Base-by-base conservation (phyloP, 2,797 vertebrate species). In the Mormyrops boulengeri region DNA sequence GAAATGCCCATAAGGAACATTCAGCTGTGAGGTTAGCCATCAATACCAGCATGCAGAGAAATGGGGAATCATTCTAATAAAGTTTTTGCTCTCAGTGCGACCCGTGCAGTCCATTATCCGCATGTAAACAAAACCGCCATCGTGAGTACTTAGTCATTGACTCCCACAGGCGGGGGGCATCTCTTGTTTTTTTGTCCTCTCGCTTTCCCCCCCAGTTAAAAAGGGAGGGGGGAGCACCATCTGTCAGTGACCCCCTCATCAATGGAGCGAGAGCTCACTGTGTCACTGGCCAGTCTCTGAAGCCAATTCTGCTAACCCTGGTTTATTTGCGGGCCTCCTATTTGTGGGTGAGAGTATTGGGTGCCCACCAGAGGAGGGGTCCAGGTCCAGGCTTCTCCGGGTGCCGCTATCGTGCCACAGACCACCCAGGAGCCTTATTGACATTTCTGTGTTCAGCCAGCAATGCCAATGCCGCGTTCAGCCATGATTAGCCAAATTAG, bases 251-350 rank as follows among this genome's bases (percentile, higher is more conserved):
- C 93, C 93, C 92, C 89, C 85, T 8, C 88, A 95, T 95, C 94
- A 96, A 95, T 95, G 93, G 93, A 93, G 90, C 69, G 69, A 88
- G 93, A 93, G 95, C 93, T 95, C 94, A 95, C 94, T 94, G 94
- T 90, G 93, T 93, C 91, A 92, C 94, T 91, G 93, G 92, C 93
- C 94, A 93, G 92, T 93, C 92, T 92, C 92, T 53, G 92, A 91
- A 88, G 49, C 57, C 52, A 93, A 84, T 90, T 94, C 93, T 94
- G 94, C 93, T 92, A 93, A 93, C 89, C 4, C 91, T 90, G 91
- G 91, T 92, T 94, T 95, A 95, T 95, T 95, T 94, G 93, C 91
- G 89, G 60, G 85, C 89, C 88, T 69, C 85, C 50, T 87, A 14
- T 8, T 57, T 82, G 91, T 88, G 53, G 30, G 55, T 62, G 66